Evolutionary conservation across 2,797 vertebrate species (phyloP).

Genomic region (Glossophaga mutica): DNA sequence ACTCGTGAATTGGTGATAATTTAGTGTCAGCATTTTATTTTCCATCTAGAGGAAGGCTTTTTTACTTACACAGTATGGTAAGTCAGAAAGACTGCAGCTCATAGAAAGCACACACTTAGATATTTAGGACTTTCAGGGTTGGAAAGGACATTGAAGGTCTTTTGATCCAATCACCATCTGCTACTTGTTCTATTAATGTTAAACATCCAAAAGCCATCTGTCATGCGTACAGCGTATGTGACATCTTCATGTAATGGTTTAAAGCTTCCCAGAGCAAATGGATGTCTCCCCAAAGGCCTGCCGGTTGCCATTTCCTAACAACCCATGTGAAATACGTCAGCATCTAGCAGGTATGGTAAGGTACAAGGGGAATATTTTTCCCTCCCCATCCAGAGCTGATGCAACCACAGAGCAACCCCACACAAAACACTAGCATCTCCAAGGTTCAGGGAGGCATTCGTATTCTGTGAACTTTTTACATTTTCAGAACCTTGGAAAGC

Average conservation of each 20-base stretch:
- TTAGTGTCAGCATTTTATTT: not conserved
- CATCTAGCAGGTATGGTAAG: not conserved
- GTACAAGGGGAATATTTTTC: not conserved
- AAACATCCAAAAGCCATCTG: constrained; percentile 44
- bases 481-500: not conserved
- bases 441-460: not conserved
- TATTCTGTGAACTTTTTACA: not conserved
- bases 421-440: not conserved
- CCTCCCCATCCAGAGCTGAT: not conserved
- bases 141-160: constrained; percentile 48
- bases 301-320: constrained; percentile 26
- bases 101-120: not conserved
- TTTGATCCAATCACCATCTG: constrained; percentile 50
- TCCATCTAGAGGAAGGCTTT: not conserved
- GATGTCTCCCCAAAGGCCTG: constrained; percentile 8
- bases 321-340: not conserved
- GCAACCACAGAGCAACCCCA: not conserved
- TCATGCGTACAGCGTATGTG: not conserved
- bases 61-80: not conserved
- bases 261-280: constrained; percentile 40
- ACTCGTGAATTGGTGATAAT: not conserved
- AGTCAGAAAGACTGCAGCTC: constrained; percentile 18
- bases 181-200: constrained; percentile 39
- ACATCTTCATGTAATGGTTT: not conserved
- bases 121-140: not conserved